These are phyloP conservation scores for Drosophila subsilvestris DNA, from an alignment of 2,888 invertebrate species.

Conservation along the genomic window DNA sequence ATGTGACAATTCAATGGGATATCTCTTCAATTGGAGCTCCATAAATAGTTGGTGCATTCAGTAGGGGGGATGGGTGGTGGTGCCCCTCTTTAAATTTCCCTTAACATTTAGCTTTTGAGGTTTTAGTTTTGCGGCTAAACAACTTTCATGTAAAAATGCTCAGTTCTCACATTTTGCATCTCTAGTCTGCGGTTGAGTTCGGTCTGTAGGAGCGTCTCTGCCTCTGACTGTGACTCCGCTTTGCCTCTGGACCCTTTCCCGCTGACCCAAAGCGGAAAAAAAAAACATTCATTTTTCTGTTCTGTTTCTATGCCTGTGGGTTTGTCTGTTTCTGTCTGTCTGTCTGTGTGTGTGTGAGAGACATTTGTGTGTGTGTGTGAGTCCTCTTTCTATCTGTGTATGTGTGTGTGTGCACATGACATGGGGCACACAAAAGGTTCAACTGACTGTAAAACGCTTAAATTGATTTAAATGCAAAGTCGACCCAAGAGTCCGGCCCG, in stretches of 20 bases:
- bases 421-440: conserved; percentile 69
- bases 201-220: conserved; percentile 3
- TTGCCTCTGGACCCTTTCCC: not conserved
- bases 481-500: conserved; percentile 57
- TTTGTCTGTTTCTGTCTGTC: not conserved
- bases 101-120: not conserved
- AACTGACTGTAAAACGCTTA: conserved; percentile 77
- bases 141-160: not conserved
- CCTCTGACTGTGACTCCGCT: not conserved
- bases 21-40: too few species aligned
- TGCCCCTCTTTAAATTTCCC: not conserved
- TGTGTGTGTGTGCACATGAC: conserved; percentile 47
- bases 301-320: conserved; percentile 42
- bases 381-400: conserved; percentile 9
- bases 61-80: too few species aligned
- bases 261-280: not conserved
- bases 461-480: conserved; percentile 76
- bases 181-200: conserved; percentile 39
- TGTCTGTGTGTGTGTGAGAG: not conserved
- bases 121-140: not conserved
- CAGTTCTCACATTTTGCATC: conserved; percentile 14
- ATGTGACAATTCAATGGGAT: too few species aligned
- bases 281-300: conserved; percentile 26
- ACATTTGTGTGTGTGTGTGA: conserved; percentile 10
- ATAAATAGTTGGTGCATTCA: too few species aligned